Conservation (phyloP, 2,797 vertebrate genomes). For the Phrynocephalus forsythii region DNA sequence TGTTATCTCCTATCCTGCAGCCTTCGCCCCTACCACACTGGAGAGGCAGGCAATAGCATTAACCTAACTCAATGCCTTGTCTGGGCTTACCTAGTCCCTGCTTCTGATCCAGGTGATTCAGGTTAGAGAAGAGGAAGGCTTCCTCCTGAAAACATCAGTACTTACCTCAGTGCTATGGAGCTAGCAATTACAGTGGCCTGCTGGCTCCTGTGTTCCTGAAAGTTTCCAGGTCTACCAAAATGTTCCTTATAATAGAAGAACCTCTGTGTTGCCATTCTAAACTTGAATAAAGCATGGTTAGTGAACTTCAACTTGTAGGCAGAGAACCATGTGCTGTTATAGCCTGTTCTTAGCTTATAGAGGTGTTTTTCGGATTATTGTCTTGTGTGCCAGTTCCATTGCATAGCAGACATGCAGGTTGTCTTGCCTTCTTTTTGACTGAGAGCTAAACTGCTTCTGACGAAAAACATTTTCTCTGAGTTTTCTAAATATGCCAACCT, state of each 20-base stretch:
- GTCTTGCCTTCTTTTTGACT: not conserved
- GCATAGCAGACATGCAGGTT: not conserved
- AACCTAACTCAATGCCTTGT: not conserved
- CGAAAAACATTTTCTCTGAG: not conserved
- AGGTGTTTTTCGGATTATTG: not conserved
- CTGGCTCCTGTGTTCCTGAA: not conserved
- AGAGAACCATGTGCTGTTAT: not conserved
- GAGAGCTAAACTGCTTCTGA: not conserved
- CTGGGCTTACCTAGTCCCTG: not conserved
- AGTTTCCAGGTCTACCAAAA: not conserved
- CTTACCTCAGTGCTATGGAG: not conserved
- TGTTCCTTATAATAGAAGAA: not conserved
- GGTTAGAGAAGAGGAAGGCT: not conserved
- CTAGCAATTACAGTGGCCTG: not conserved
- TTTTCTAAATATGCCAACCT: not conserved
- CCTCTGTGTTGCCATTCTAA: not conserved
- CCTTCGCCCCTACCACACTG: not conserved
- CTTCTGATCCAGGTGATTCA: not conserved
- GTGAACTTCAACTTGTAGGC: not conserved
- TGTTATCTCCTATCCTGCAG: not conserved
- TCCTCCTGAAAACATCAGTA: not conserved
- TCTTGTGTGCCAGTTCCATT: not conserved
- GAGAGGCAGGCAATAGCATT: not conserved
- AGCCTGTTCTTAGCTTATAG: not conserved
- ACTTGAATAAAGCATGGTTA: not conserved